Evolutionary conservation across 2,888 invertebrate genomes (phyloP), one percentile per base, ranked within the genome.

Genomic region (Napeogenes inachia): DNA sequence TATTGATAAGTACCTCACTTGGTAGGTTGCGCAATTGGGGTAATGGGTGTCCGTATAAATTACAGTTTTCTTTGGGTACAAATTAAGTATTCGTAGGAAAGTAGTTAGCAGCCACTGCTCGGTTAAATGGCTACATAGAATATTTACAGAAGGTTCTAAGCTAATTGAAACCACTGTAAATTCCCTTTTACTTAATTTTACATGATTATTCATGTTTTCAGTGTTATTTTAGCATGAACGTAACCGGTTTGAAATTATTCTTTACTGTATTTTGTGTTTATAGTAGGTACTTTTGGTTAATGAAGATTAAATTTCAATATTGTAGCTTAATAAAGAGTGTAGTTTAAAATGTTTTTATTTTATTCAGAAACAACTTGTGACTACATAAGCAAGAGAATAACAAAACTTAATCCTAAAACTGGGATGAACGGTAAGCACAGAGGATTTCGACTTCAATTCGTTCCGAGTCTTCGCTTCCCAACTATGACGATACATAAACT

Each of bases 41-140:
- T 83, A 86, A 87, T 84, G 81, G 76, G 73, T 70, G 78, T 78
- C 79, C 76, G 76, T 81, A 86, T 87, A 87, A 87, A 88, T 87
- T 84, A 84, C 80, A 82, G 81, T 84, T 87, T 85, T 86, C 86
- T 87, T 87, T 83, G 80, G 77, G 77, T 77, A 74, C 76, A 75
- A 79, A 83, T 84, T 83, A 83, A 83, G 83, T 57, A 66, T 81
- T 79, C 78, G 80, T 80, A 81, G 82, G 81, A 79, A 77, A 79
- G 82, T 74, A 78, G 80, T 82, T 82, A 81, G 82, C 74, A 79
- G 81, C 81, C 84, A 78, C 79, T 77, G 80, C 77, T 79, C 79
- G 68, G 72, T 63, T 42, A 56, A 62, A 21, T 45, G 50, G 38
- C 33, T 38, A 35, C 38, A 47, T 30, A 10, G 47, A 13, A 50